Evolutionary conservation across 2,113 vertebrate genomes (phyloP), one percentile per base, ranked within the genome.

Genomic region (Fulica atra): DNA sequence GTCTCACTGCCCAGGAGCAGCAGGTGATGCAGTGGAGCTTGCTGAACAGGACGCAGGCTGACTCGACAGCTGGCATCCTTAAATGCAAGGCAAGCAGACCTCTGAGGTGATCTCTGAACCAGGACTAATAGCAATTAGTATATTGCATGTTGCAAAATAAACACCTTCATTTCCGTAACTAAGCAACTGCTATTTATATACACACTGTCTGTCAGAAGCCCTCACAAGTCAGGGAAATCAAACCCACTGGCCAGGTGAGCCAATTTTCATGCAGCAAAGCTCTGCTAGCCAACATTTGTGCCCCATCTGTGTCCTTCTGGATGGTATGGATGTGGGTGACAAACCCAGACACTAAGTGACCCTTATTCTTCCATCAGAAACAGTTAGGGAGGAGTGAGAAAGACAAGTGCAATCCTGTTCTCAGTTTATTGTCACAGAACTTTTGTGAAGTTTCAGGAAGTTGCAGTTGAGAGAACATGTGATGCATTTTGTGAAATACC

Each of bases 321-420:
- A 26, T 38, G 2, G 0, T 36, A 16, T 4, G 6, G 35, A 26
- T 71, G 42, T 63, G 46, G n/a, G 12, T 80, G 46, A 38, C 33
- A 86, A 89, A 77, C 59, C 17, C 68, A 12, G 51, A 8, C 6
- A 29, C 35, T 38, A 57, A 18, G 8, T 48, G 28, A n/a, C 86
- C 36, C 9, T 11, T 60, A 3, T 26, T 74, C 61, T 81, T 60
- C 56, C 20, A n/a, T 16, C 25, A 68, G 19, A 29, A 61, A 35
- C 9, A 6, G 57, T 2, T 4, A 65, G 44, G 44, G 20, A 56
- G 51, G 5, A 17, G 61, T 72, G 13, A 71, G 29, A 60, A 42
- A 70, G 21, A 10, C 0, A 0, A 36, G 7, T 2, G 0, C 3
- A 1, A 51, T 78, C n/a, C 44, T 25, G 38, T 73, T 68, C 31